Evolutionary conservation across 2,888 invertebrate genomes (phyloP).

Genomic region (Drosophila kanekoi): DNA sequence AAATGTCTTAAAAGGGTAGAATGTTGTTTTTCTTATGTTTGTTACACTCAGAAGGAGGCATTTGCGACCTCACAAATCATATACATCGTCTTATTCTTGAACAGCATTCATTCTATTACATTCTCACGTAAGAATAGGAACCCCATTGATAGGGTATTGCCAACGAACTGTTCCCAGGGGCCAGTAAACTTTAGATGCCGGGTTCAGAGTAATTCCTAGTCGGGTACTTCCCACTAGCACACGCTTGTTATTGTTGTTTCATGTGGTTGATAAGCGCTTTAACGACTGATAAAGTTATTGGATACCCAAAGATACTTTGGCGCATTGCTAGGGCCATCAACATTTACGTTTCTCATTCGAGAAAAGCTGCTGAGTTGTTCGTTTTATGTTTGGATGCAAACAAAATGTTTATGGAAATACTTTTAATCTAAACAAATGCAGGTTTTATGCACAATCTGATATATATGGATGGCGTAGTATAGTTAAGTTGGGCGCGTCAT

Average conservation of each 20-base stretch:
- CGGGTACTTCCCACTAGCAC: too few relatives aligned
- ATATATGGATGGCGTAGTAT: neutral
- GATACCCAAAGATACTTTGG: neutral
- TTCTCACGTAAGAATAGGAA: too few relatives aligned
- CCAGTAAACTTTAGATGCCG: too few relatives aligned
- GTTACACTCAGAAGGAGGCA: too few relatives aligned
- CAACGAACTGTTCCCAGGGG: too few relatives aligned
- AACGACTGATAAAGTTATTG: conserved; percentile 16
- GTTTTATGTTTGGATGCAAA: conserved; percentile 6
- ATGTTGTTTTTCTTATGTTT: too few relatives aligned
- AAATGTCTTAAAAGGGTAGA: too few relatives aligned
- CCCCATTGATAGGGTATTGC: too few relatives aligned
- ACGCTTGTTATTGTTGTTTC: conserved; percentile 1
- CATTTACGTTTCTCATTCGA: conserved; percentile 13
- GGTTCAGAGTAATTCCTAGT: too few relatives aligned
- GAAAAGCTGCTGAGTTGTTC: neutral
- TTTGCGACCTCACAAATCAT: too few relatives aligned
- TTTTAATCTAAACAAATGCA: conserved; percentile 12
- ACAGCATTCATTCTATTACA: too few relatives aligned
- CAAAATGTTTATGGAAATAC: conserved; percentile 17
- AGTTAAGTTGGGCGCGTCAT: neutral
- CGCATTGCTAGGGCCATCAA: neutral
- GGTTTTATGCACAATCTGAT: neutral
- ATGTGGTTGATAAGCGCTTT: conserved; percentile 6
- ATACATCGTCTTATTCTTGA: too few relatives aligned